Evolutionary conservation across 2,797 vertebrate genomes (phyloP).

Genomic region (Sebastes hopkinsi): DNA sequence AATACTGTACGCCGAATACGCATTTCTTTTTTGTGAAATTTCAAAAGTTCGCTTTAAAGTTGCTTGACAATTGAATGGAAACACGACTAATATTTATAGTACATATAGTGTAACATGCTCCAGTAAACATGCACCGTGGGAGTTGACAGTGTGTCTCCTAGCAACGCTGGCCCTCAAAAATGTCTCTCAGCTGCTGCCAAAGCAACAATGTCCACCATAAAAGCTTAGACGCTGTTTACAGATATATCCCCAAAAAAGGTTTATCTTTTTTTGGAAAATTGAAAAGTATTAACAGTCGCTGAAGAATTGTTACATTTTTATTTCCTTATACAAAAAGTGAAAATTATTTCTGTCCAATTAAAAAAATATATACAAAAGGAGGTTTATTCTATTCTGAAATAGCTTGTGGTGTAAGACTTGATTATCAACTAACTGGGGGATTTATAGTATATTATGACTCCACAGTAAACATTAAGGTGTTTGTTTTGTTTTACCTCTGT

Average conservation of each 20-base stretch:
- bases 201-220: background rate
- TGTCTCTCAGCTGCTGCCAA: background rate
- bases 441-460: background rate
- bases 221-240: background rate
- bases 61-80: background rate
- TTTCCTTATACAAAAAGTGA: too few species aligned
- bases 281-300: background rate
- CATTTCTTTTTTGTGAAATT: background rate
- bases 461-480: constrained; percentile 55
- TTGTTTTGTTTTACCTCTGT: background rate
- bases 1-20: background rate
- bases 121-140: background rate
- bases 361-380: too few species aligned
- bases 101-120: background rate
- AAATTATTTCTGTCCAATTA: too few species aligned
- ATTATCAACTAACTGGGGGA: background rate
- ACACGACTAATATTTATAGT: background rate
- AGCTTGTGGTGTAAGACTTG: background rate
- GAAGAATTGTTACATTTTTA: background rate
- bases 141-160: background rate
- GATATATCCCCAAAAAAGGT: background rate
- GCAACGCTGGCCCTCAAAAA: background rate
- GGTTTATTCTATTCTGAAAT: too few species aligned
- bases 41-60: background rate
- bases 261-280: background rate